These are phyloP conservation scores for Cheilosia urbana DNA, from an alignment of 2,888 invertebrate genomes.

Conservation along the genomic window DNA sequence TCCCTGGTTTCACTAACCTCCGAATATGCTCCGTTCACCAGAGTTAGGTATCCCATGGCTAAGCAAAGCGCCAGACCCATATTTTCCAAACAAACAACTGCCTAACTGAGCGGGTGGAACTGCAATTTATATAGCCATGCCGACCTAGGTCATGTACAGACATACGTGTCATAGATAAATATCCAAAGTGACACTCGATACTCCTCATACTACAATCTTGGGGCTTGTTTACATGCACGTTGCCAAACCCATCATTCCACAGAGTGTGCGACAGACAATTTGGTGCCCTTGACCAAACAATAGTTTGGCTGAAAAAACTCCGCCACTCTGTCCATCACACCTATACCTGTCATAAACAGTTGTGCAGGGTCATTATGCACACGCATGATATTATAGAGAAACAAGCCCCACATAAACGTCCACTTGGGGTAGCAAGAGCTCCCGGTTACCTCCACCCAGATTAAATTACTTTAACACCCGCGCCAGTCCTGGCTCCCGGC, in stretches of 20 bases:
- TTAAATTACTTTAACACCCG: conserved; percentile 33
- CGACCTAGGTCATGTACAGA: conserved; percentile 21
- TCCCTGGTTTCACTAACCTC: conserved; percentile 52
- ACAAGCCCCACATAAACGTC: background rate
- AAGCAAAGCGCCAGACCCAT: conserved; percentile 7
- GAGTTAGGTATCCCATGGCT: conserved; percentile 11
- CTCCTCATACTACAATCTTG: conserved; percentile 24
- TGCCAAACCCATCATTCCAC: conserved; percentile 33
- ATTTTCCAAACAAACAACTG: background rate
- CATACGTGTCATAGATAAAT: conserved; percentile 49
- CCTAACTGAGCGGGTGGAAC: background rate
- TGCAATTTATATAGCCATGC: conserved; percentile 43
- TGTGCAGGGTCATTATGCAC: conserved; percentile 14
- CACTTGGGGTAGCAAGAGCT: conserved; percentile 18
- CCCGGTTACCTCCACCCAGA: conserved; percentile 8
- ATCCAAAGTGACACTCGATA: conserved; percentile 55
- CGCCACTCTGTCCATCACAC: background rate
- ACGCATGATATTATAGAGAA: conserved; percentile 2
- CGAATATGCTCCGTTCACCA: conserved; percentile 15
- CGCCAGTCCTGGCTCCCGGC: background rate
- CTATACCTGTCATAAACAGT: background rate
- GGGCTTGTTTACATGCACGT: conserved; percentile 16
- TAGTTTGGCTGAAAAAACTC: conserved; percentile 2
- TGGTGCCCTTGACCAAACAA: conserved; percentile 16
- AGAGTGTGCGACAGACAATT: background rate